Evolutionary conservation across 2,888 invertebrate species (phyloP), one percentile per base, ranked within the genome.

Genomic region (Stenotaenia linearis): DNA sequence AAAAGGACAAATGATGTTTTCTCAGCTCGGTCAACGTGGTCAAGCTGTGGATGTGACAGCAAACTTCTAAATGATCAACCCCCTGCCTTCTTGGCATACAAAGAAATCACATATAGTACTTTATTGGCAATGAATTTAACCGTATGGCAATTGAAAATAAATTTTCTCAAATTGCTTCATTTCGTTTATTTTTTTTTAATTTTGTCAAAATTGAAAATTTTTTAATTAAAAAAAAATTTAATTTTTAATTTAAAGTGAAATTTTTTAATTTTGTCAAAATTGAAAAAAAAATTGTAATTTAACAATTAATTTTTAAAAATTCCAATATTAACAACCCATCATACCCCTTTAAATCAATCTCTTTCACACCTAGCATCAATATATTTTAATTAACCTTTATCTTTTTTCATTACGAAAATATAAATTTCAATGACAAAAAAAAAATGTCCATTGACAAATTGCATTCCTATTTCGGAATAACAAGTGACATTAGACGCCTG

Each of bases 21-120:
- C 25, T 69, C 28, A 1, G 25, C 69, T 28, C 69, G 69, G 69
- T 69, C 69, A 69, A 69, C 69, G 25, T 69, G 69, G 69, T 69
- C 69, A 69, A 69, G 69, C 69, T 69, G 69, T 69, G 69, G 69
- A 69, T 69, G 69, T 69, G 69, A 69, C 69, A 69, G 69, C 69
- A 69, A 69, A 69, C 69, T 69, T 69, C 69, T 28, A 69, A 69
- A 69, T 69, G 69, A 69, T 69, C 69, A 69, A 69, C 69, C 69
- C 69, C 69, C 69, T 69, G 69, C 69, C 25, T 28, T 28, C 25
- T 25, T 25, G 23, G 28, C 23, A 69, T 69, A 28, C 69, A 28
- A 69, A 25, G 69, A 25, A 69, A 69, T 69, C 69, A 10, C 28
- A 28, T 28, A 28, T 28, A 25, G 23, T 12, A 69, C 25, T 32